Evolutionary conservation across 2,888 invertebrate genomes (phyloP).

Genomic region (Andrena minutula): DNA sequence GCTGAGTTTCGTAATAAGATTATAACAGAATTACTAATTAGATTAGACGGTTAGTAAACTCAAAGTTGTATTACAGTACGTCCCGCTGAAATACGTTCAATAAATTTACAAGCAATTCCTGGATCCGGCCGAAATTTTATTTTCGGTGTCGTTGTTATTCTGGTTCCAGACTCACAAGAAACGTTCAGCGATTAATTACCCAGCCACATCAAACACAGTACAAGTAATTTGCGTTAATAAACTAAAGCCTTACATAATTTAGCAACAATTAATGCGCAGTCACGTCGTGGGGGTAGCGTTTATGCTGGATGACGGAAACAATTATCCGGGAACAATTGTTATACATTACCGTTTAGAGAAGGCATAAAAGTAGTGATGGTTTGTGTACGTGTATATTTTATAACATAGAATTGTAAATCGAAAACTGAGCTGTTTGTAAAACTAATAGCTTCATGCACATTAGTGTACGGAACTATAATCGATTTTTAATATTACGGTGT

Average conservation of each 20-base stretch:
- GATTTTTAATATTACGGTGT: constrained; percentile 16
- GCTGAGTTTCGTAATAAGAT: constrained; percentile 55
- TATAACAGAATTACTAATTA: constrained; percentile 53
- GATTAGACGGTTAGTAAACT: constrained; percentile 45
- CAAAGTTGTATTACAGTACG: constrained; percentile 28
- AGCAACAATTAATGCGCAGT: constrained; percentile 75
- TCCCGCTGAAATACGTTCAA: constrained; percentile 15
- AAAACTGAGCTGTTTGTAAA: neutral
- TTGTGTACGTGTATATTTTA: constrained; percentile 48
- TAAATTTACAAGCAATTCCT: constrained; percentile 29
- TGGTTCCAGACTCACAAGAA: neutral
- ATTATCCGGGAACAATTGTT: constrained; percentile 63
- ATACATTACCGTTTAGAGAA: constrained; percentile 49
- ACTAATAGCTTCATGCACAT: neutral
- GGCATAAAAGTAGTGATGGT: constrained; percentile 65
- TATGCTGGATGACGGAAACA: constrained; percentile 57
- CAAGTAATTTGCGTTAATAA: constrained; percentile 64
- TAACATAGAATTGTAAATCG: constrained; percentile 50
- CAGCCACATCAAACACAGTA: constrained; percentile 24
- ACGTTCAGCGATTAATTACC: constrained; percentile 40
- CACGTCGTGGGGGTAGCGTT: constrained; percentile 70
- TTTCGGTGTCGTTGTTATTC: neutral
- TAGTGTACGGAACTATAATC: neutral
- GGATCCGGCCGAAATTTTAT: neutral
- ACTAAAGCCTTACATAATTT: constrained; percentile 73